phyloP scores from a whole-genome alignment of 1,140 invertebrate genomes.

The Ruditapes philippinarum region DNA sequence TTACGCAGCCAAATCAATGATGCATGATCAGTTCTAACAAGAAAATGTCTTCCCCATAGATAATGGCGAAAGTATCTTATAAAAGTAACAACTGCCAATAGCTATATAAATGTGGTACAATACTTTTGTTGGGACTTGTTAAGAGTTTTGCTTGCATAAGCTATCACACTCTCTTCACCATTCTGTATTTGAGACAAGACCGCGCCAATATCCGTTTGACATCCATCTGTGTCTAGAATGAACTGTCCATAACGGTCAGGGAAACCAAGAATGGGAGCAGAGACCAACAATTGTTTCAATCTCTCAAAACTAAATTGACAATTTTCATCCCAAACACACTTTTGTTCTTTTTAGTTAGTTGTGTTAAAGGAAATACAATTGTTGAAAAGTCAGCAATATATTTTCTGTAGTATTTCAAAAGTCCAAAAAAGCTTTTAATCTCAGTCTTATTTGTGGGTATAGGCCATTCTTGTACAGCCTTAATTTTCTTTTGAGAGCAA shows the following conservation, averaged over 20 bases:
- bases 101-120: slow-evolving; percentile 48
- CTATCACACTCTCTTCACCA: neutral
- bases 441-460: neutral
- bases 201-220: neutral
- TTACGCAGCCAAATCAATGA: slow-evolving; percentile 1
- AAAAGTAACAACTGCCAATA: slow-evolving; percentile 11
- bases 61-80: slow-evolving; percentile 25
- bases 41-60: slow-evolving; percentile 24
- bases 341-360: neutral
- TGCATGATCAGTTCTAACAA: slow-evolving; percentile 18
- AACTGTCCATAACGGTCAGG: neutral
- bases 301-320: slow-evolving; percentile 32
- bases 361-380: neutral
- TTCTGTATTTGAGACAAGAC: slow-evolving; percentile 26
- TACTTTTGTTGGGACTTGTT: neutral
- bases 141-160: slow-evolving; percentile 52
- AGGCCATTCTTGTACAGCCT: too few species aligned
- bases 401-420: neutral
- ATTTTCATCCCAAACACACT: neutral
- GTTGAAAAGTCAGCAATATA: neutral
- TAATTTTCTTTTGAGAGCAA: neutral
- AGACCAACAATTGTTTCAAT: neutral
- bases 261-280: neutral
- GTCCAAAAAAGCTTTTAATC: neutral
- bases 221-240: slow-evolving; percentile 50